Base-by-base conservation (phyloP, 2,797 vertebrate species). In the Lepidocolaptes lacrymiger region DNA sequence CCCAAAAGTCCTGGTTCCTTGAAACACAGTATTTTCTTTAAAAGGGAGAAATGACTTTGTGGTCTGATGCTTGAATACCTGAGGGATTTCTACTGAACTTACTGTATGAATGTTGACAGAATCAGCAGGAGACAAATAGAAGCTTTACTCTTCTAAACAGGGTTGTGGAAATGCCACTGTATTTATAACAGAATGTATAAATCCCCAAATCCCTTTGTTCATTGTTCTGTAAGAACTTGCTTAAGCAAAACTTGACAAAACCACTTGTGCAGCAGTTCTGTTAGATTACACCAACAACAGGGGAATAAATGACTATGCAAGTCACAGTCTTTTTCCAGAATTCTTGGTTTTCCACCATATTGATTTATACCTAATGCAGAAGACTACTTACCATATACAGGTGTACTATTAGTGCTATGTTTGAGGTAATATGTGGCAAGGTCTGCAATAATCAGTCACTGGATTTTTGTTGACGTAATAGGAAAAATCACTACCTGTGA, bases 71-170 rank as follows among this genome's bases (percentile, higher is more conserved):
- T 88, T 62, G 69, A 95, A 88, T 96, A 92, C 93, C 82, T 82
- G 88, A 88, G 94, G 93, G 95, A 92, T 91, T 97, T 95, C 82
- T 86, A 72, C 86, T 71, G 92, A 96, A 87, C 71, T 86, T 82
- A 77, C 81, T 12, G 6, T 88, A 87, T 63, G 93, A 92, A 93
- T 88, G 90, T 96, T 94, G 95, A 95, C 94, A 95, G 96, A 96
- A 96, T 80, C 91, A 89, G 82, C 93, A 85, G 76, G 87, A 95
- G 74, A 95, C 93, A 96, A 96, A 97, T 94, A 95, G 84, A 91
- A 95, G 61, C 79, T 89, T 96, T 96, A 95, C 93, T 95, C 81
- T 79, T 96, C 91, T 90, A 95, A 96, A 96, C 84, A 95, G 93
- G 91, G 93, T 95, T 17, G 4, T 75, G 67, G 93, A 97, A 94